Conservation (phyloP, 2,113 vertebrate species). For the Eira barbara region DNA sequence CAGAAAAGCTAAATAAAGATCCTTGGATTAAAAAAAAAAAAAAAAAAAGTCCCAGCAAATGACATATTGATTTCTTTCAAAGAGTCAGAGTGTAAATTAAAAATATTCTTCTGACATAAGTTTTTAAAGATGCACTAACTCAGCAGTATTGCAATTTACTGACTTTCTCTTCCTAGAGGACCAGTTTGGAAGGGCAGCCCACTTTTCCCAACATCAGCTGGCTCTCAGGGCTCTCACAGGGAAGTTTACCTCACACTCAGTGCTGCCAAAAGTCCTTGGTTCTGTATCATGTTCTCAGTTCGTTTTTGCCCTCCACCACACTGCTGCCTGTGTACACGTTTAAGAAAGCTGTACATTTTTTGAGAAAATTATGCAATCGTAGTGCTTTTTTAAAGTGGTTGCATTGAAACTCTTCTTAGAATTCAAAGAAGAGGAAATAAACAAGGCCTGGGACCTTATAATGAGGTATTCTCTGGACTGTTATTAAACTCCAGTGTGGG, state of each 20-base stretch:
- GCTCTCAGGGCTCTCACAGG: constrained; percentile 39
- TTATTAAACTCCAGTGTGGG: neutral
- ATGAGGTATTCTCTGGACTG: neutral
- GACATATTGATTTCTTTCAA: constrained; percentile 83
- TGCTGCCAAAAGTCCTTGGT: neutral
- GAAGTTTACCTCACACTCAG: neutral
- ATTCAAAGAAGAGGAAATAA: neutral
- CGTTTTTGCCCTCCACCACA: neutral
- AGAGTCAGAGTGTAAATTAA: constrained; percentile 82
- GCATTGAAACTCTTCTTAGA: neutral
- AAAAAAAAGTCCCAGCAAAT: constrained; percentile 70
- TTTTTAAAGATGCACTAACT: constrained; percentile 77
- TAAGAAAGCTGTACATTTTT: neutral
- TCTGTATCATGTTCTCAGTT: neutral
- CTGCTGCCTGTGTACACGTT: neutral
- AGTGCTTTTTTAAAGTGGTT: neutral
- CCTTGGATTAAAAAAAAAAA: constrained; percentile 64
- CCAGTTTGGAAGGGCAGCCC: constrained; percentile 57
- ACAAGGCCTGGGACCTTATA: neutral
- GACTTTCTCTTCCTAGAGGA: constrained; percentile 46
- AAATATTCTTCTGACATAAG: constrained; percentile 81
- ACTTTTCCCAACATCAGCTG: constrained; percentile 46
- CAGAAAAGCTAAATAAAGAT: constrained; percentile 83
- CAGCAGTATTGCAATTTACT: constrained; percentile 58
- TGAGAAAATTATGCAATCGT: neutral